A percentile compares a stretch with the other conserved stretches of the same genome.
Conservation (phyloP, 2,888 invertebrate species). For the Perizoma affinitatum region DNA sequence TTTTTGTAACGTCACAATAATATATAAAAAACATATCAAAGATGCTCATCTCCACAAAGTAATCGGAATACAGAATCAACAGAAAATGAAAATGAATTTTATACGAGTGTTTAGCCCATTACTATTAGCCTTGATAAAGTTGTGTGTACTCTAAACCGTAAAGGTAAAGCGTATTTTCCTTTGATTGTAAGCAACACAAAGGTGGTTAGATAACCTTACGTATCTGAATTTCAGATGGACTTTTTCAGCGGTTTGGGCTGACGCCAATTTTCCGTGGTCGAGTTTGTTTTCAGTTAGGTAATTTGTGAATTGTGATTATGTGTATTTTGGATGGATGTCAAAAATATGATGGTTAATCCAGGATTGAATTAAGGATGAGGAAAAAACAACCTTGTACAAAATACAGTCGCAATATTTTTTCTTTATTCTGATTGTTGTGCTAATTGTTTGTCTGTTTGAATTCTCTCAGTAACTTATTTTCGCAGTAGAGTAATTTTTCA, state of each 20-base stretch:
- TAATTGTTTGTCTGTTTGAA: too few species aligned
- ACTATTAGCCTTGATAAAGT: conserved; percentile 34
- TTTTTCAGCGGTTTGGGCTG: conserved; percentile 60
- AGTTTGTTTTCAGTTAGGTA: conserved; percentile 67
- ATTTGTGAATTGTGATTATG: conserved; percentile 60
- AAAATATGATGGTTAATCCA: conserved; percentile 29
- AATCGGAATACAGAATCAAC: conserved; percentile 41
- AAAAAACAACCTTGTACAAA: background rate
- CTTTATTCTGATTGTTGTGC: too few species aligned
- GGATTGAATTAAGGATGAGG: conserved; percentile 4
- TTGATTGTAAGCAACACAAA: conserved; percentile 19
- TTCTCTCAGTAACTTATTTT: too few species aligned
- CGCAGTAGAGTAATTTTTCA: too few species aligned
- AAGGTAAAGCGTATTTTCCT: conserved; percentile 31
- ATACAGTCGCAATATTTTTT: too few species aligned
- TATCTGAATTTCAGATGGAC: conserved; percentile 69
- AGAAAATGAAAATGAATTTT: conserved; percentile 63
- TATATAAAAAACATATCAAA: too few species aligned
- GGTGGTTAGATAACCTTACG: conserved; percentile 54
- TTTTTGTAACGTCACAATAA: too few species aligned
- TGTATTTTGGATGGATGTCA: conserved; percentile 41
- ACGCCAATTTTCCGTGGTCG: conserved; percentile 63
- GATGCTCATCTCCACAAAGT: conserved; percentile 25
- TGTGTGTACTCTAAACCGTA: conserved; percentile 5
- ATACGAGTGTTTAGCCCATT: conserved; percentile 59